phyloP scores from a whole-genome alignment of 2,888 invertebrate genomes.

The Charanyca ferruginea region DNA sequence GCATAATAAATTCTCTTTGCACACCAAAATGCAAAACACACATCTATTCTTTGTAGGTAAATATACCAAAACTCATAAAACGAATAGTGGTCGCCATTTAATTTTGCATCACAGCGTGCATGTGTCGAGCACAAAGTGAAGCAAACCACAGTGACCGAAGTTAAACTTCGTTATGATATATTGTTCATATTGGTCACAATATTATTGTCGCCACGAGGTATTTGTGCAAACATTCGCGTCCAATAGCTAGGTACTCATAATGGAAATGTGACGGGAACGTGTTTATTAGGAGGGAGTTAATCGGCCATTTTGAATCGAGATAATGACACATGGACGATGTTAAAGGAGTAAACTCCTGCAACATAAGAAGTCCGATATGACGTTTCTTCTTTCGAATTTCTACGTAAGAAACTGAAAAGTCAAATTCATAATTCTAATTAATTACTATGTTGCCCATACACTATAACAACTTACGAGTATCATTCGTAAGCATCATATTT shows the following conservation, averaged over 20 bases:
- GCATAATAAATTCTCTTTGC: background rate
- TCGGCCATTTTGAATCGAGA: slow-evolving; percentile 11
- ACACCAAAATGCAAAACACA: slow-evolving; percentile 4
- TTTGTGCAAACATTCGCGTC: slow-evolving; percentile 44
- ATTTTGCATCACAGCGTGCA: slow-evolving; percentile 32
- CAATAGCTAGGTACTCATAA: slow-evolving; percentile 20
- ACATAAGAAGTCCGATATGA: no score
- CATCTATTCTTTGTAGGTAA: slow-evolving; percentile 4
- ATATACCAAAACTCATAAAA: slow-evolving; percentile 14
- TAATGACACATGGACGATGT: background rate
- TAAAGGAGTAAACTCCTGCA: background rate
- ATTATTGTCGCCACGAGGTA: slow-evolving; percentile 46
- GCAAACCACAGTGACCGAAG: slow-evolving; percentile 48
- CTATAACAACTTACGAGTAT: no score
- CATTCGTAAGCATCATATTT: no score
- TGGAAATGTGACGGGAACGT: slow-evolving; percentile 13
- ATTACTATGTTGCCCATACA: no score
- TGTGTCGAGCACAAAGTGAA: slow-evolving; percentile 53
- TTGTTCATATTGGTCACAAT: slow-evolving; percentile 65
- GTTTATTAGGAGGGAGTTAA: slow-evolving; percentile 20
- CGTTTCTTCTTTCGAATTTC: no score
- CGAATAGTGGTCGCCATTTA: slow-evolving; percentile 37
- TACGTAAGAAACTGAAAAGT: no score
- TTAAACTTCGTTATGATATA: slow-evolving; percentile 68
- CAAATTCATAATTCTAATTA: no score